Percentiles rank a stretch among this genome's conserved stretches.
Conservation (phyloP, 2,888 invertebrate species). For the Hirtodrosophila alboralis region DNA sequence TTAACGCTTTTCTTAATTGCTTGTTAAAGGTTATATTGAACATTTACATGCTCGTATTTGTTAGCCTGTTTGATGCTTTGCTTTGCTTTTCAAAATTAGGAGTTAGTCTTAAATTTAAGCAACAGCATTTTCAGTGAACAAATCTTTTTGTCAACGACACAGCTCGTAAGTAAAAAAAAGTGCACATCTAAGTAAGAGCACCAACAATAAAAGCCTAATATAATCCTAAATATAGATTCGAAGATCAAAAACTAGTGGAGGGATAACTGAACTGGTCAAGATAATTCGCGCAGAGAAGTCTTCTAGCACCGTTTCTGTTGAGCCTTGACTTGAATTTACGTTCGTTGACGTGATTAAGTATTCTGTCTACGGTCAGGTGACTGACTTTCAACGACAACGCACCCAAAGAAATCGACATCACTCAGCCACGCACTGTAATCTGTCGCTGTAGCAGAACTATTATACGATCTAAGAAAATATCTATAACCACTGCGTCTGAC, state of each 20-base stretch:
- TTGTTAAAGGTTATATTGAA: neutral
- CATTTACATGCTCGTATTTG: neutral
- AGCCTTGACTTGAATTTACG: slow-evolving; percentile 65
- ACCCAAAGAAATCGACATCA: slow-evolving; percentile 69
- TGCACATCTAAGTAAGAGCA: neutral
- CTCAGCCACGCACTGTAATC: slow-evolving; percentile 76
- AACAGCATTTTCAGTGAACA: slow-evolving; percentile 8
- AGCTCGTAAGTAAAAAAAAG: slow-evolving; percentile 51
- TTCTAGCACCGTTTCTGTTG: slow-evolving; percentile 70
- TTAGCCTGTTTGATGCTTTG: neutral
- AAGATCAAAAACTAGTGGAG: slow-evolving; percentile 76
- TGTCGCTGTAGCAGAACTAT: slow-evolving; percentile 68
- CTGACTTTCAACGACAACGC: slow-evolving; percentile 38
- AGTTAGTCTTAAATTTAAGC: slow-evolving; percentile 3
- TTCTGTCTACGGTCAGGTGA: slow-evolving; percentile 69
- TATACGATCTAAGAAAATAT: slow-evolving; percentile 57
- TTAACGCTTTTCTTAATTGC: slow-evolving; percentile 4
- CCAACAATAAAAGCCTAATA: neutral
- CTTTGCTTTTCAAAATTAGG: slow-evolving; percentile 15
- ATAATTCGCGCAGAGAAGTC: slow-evolving; percentile 75
- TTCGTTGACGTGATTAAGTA: slow-evolving; percentile 77
- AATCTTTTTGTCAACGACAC: slow-evolving; percentile 12
- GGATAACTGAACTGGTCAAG: slow-evolving; percentile 61
- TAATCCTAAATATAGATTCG: slow-evolving; percentile 61
- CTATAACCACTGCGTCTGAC: slow-evolving; percentile 65